A percentile compares a stretch with the other conserved stretches of the same genome.
phyloP scores from a whole-genome alignment of 2,888 invertebrate species.

The Pammene fasciana region DNA sequence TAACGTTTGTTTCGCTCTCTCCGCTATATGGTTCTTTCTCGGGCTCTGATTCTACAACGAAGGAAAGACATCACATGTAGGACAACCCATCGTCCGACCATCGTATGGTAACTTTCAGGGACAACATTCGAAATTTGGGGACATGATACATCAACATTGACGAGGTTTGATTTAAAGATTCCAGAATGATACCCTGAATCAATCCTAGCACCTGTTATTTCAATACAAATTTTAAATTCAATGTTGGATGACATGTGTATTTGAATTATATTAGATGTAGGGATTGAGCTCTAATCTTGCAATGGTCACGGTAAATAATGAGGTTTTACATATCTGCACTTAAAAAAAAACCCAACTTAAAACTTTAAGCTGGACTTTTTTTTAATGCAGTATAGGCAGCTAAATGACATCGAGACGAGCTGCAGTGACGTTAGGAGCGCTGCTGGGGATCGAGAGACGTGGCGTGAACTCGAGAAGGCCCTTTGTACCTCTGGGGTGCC shows the following conservation, averaged over 20 bases:
- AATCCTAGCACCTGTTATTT: not conserved
- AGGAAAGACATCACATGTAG: conserved; percentile 69
- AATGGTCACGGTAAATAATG: not conserved
- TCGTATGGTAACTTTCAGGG: not conserved
- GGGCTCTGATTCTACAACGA: conserved; percentile 81
- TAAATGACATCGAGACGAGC: too few species aligned
- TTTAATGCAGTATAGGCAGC: too few species aligned
- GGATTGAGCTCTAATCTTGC: not conserved
- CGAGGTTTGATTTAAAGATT: not conserved
- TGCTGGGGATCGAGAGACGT: too few species aligned
- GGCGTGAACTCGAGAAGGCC: too few species aligned
- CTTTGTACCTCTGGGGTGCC: too few species aligned
- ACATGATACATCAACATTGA: not conserved
- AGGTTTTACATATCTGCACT: not conserved
- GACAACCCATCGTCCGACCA: conserved; percentile 49
- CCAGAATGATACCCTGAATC: not conserved
- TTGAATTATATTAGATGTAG: not conserved
- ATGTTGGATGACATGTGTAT: not conserved
- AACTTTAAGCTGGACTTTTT: too few species aligned
- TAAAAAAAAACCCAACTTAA: too few species aligned
- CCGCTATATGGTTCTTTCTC: conserved; percentile 80
- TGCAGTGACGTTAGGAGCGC: too few species aligned
- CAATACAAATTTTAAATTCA: not conserved
- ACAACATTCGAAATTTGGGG: not conserved
- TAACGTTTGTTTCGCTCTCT: conserved; percentile 82